Conservation (phyloP, 1,140 invertebrate genomes). For the Stratiolaelaps scimitus region DNA sequence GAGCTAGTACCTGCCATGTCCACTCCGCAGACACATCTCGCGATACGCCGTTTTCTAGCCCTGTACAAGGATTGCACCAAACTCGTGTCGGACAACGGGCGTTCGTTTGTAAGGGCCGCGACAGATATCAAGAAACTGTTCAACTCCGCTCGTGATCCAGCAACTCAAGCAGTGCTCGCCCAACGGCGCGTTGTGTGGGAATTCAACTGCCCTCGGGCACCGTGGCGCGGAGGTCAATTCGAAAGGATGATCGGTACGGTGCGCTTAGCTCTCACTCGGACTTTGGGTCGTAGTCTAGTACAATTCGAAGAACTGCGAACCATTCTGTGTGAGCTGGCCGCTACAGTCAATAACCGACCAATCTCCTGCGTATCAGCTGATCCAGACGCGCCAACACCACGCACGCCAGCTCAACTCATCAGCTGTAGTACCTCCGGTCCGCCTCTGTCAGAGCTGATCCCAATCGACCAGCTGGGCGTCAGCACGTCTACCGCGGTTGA, state of each 20-base stretch:
- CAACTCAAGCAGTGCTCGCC: too few species aligned
- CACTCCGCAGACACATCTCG: too few species aligned
- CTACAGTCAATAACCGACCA: constrained; percentile 4
- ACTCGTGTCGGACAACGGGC: too few species aligned
- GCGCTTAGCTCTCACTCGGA: neutral
- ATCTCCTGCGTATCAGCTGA: neutral
- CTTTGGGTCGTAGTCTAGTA: neutral
- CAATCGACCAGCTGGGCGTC: too few species aligned
- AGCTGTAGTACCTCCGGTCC: neutral
- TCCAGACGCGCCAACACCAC: neutral
- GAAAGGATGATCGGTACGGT: constrained; percentile 10
- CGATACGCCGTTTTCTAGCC: too few species aligned
- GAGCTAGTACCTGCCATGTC: too few species aligned
- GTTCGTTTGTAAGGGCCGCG: too few species aligned
- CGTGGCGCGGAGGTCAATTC: neutral
- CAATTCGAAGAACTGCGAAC: neutral
- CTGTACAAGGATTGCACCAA: too few species aligned
- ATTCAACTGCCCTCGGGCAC: too few species aligned
- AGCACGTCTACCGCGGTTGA: too few species aligned
- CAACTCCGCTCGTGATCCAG: too few species aligned
- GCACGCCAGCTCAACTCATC: constrained; percentile 9
- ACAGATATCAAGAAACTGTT: too few species aligned
- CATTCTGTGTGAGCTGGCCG: neutral
- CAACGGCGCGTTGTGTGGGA: neutral
- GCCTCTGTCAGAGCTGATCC: neutral